Conservation (phyloP, 2,888 invertebrate species). For the Mesorhabditis sp. region DNA sequence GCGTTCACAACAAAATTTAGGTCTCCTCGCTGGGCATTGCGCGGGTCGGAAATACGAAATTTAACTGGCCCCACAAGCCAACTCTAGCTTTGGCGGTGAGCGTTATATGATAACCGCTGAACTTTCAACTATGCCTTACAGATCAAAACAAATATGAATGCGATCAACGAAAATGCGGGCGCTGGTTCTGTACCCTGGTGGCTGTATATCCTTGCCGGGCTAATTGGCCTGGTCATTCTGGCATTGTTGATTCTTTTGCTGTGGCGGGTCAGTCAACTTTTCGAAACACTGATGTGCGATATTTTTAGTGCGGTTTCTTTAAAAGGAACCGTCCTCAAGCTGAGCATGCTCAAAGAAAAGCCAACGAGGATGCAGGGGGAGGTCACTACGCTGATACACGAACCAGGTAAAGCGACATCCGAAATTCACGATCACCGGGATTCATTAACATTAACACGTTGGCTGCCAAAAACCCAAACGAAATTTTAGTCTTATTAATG, state of each 20-base stretch:
- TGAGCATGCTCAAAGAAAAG: conserved; percentile 44
- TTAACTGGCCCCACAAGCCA: conserved; percentile 39
- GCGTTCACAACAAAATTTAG: conserved; percentile 25
- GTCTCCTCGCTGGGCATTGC: conserved; percentile 55
- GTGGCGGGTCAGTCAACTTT: conserved; percentile 47
- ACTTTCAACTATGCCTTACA: conserved; percentile 13
- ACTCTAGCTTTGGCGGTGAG: conserved; percentile 46
- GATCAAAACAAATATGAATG: conserved; percentile 53
- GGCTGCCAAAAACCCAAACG: too few relatives aligned
- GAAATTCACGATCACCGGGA: too few relatives aligned
- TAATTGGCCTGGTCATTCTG: conserved; percentile 54
- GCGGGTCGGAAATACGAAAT: conserved; percentile 43
- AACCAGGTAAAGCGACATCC: conserved; percentile 26
- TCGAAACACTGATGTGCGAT: not conserved
- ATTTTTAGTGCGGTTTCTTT: conserved; percentile 57
- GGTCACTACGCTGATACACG: conserved; percentile 47
- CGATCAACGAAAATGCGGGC: conserved; percentile 38
- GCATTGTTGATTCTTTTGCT: conserved; percentile 51
- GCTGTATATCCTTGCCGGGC: conserved; percentile 54
- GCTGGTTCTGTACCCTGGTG: conserved; percentile 52
- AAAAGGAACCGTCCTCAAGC: conserved; percentile 56
- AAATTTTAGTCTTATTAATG: too few relatives aligned
- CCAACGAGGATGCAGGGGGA: conserved; percentile 25
- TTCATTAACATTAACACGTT: too few relatives aligned
- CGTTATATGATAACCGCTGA: not conserved